Base-by-base conservation (phyloP, 2,888 invertebrate species). In the Blastobasis adustella region DNA sequence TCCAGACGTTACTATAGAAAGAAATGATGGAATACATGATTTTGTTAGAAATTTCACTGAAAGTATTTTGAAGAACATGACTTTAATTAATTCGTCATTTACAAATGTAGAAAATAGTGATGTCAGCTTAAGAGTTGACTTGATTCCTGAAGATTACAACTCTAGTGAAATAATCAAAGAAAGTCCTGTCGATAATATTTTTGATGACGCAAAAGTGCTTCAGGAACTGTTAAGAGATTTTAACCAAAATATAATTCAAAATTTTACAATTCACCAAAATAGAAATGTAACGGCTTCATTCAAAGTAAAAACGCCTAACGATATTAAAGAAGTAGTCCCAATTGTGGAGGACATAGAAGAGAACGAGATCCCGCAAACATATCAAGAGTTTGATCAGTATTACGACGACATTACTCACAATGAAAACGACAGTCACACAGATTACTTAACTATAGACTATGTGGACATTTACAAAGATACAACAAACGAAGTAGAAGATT, bases 381-480 rank as follows among this genome's bases (percentile, higher is more conserved):
- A 65, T 38, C 63, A 74, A 23, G 54, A 61, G 37, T 54, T 59
- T 5, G 54, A 56, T 10, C 47, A 58, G 6, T 61, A 53, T 10
- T 46, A 52, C 46, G 37, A 54, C 23, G 23, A 42, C 42, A 6
- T 5, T 42, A 8, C 52, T 45, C 72, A 77, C 54, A 52, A 51
- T 0, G 58, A 61, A 8, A 71, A 73, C 10, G 78, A 79, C 4
- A 82, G 82, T 55, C 57, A 71, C 0, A 82, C 82, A 2, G 86
- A 86, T 60, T 86, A 86, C 56, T 78, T 76, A 0, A 67, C 71
- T 0, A 66, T 84, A 46, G 84, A 86, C 58, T 86, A 86, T 54
- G 54, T 83, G 49, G 85, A 84, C 6, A 52, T 82, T 7, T 86
- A 83, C 51, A 84, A 82, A 61, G 85, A 86, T 51, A 82, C 80